Evolutionary conservation across 2,113 vertebrate species (phyloP).

Genomic region (Pomatorhinus ruficollis): DNA sequence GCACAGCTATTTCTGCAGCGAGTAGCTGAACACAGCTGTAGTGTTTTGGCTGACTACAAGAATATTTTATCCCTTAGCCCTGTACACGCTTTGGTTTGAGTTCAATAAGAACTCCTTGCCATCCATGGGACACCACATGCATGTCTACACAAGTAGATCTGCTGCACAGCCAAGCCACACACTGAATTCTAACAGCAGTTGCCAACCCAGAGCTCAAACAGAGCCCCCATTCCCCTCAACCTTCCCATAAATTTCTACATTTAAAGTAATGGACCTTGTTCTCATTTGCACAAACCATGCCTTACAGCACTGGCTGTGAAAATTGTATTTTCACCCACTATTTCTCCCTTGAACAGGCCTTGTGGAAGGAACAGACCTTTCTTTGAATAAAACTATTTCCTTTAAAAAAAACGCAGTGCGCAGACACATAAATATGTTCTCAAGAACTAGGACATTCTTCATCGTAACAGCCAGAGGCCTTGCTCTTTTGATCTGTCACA

Average conservation of each 20-base stretch:
- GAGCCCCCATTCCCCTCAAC: background rate
- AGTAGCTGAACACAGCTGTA: background rate
- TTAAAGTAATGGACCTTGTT: background rate
- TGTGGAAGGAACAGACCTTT: constrained; percentile 42
- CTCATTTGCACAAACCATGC: background rate
- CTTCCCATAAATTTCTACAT: background rate
- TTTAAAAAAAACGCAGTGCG: background rate
- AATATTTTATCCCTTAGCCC: background rate
- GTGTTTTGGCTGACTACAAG: background rate
- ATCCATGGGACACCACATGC: background rate
- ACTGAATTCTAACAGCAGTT: background rate
- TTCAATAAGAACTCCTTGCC: background rate
- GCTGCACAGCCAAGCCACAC: background rate
- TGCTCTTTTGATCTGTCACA: constrained; percentile 62
- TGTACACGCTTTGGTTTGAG: background rate
- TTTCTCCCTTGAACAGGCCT: background rate
- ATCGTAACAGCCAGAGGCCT: constrained; percentile 47
- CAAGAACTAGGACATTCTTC: constrained; percentile 53
- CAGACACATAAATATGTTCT: constrained; percentile 40
- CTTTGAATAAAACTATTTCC: constrained; percentile 60
- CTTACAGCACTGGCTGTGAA: background rate
- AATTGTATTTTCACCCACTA: constrained; percentile 21
- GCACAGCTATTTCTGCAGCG: background rate
- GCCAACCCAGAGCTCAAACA: background rate
- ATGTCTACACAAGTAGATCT: background rate